Conservation (phyloP, 2,888 invertebrate genomes). For the Diaprepes abbreviatus region DNA sequence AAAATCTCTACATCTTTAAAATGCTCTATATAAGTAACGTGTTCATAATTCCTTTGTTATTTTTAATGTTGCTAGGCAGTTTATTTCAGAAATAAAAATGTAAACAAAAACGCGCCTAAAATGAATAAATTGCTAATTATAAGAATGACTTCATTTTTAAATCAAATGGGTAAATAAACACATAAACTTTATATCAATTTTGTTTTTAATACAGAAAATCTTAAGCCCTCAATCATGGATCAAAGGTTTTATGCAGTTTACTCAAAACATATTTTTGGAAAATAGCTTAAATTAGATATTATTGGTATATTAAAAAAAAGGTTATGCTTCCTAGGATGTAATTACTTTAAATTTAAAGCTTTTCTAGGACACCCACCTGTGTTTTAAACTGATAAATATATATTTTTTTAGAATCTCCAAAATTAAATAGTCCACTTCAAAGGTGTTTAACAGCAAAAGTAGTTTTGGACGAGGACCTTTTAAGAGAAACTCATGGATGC, state of each 20-base stretch:
- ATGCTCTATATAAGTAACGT: background rate
- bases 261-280: too few relatives aligned
- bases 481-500: slow-evolving; percentile 77
- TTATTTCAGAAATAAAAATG: background rate
- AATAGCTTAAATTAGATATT: too few relatives aligned
- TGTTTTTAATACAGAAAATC: too few relatives aligned
- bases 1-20: background rate
- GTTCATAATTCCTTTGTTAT: background rate
- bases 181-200: too few relatives aligned
- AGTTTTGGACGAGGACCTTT: slow-evolving; percentile 70
- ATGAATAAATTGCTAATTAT: slow-evolving; percentile 16
- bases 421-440: slow-evolving; percentile 50
- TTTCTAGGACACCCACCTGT: too few relatives aligned
- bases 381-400: too few relatives aligned
- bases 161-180: too few relatives aligned
- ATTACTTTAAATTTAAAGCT: too few relatives aligned
- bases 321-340: too few relatives aligned
- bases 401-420: slow-evolving; percentile 57
- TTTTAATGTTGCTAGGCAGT: background rate
- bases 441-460: slow-evolving; percentile 55
- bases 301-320: too few relatives aligned
- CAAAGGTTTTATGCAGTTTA: too few relatives aligned
- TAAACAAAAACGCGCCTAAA: background rate
- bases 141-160: slow-evolving; percentile 30
- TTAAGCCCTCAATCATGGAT: too few relatives aligned